Evolutionary conservation across 2,113 vertebrate species (phyloP), one percentile per base, ranked within the genome.

Genomic region (Thalassoma bifasciatum): DNA sequence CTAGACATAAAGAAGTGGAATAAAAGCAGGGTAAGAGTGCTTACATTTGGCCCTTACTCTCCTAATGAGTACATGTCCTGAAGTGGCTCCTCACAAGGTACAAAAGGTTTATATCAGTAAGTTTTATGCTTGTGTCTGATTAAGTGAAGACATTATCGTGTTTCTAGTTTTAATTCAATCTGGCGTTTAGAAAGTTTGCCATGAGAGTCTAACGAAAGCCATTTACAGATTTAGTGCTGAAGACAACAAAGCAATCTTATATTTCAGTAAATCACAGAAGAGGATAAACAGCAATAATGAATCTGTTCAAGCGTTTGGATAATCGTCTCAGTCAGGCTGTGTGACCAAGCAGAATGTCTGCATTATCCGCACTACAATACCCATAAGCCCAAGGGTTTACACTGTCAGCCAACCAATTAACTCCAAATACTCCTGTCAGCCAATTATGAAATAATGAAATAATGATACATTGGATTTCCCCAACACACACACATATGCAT

Each of bases 391-490:
- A 40, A 58, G 81, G 86, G 84, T 88, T 87, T 86, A 88, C 74
- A 67, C 70, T 77, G 77, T 82, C 86, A 87, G 75, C 84, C 75
- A 85, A 86, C 84, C 88, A 87, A 89, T 91, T 91, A 91, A 81
- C 75, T 89, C 74, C 81, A 88, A 91, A 83, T 81, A 76, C 56
- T 86, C 77, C 72, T 73, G 83, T 77, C 86, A 85, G 72, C 82
- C 81, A 92, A 86, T 90, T 90, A 88, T 30, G 30, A 30, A 30
- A 30, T 74, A 52, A 61, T 69, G 72, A 82, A 88, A 88, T 87
- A 84, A 90, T 83, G 77, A 86, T 86, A 74, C 66, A 82, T 81
- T 79, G 72, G 65, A 85, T 57, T 81, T 46, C 78, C 71, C 67
- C 51, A 54, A 60, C 68, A 22, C n/a, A 24, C 57, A 62, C 63